Evolutionary conservation across 2,113 vertebrate genomes (phyloP).

Genomic region (Canis aureus): DNA sequence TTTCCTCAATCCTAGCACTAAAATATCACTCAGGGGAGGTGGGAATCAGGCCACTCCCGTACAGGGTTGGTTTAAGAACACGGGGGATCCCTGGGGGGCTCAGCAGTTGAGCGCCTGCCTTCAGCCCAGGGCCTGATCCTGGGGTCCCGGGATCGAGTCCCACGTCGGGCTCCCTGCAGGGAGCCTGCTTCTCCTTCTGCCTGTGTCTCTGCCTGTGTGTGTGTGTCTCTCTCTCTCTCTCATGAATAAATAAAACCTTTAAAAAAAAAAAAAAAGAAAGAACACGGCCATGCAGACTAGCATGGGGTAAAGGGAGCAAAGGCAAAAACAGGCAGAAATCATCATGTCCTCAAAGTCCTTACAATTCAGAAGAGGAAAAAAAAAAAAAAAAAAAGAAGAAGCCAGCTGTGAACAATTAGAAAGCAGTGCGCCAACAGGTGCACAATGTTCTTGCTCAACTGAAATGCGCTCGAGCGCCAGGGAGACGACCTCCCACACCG

Average conservation of each 20-base stretch:
- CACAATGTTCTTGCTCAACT: conserved; percentile 52
- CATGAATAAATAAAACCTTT: too few relatives aligned
- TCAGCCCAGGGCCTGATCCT: too few relatives aligned
- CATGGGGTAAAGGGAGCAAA: neutral
- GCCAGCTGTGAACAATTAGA: conserved; percentile 55
- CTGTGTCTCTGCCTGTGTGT: too few relatives aligned
- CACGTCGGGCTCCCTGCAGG: too few relatives aligned
- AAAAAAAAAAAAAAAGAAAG: too few relatives aligned
- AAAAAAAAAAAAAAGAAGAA: neutral
- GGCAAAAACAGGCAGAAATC: neutral
- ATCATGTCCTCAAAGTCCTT: neutral
- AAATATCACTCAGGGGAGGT: neutral
- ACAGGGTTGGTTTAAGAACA: neutral
- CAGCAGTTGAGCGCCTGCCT: too few relatives aligned
- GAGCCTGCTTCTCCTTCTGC: too few relatives aligned
- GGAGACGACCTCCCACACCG: neutral
- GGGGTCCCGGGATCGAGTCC: too few relatives aligned
- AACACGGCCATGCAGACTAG: neutral
- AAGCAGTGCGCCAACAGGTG: conserved; percentile 9
- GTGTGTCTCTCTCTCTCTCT: too few relatives aligned
- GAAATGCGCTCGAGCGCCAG: neutral
- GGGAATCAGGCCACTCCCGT: neutral
- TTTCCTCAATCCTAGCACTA: neutral
- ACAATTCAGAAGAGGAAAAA: neutral
- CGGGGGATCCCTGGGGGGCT: too few relatives aligned